phyloP scores from a whole-genome alignment of 2,888 invertebrate genomes.

The Atethmia centrago region DNA sequence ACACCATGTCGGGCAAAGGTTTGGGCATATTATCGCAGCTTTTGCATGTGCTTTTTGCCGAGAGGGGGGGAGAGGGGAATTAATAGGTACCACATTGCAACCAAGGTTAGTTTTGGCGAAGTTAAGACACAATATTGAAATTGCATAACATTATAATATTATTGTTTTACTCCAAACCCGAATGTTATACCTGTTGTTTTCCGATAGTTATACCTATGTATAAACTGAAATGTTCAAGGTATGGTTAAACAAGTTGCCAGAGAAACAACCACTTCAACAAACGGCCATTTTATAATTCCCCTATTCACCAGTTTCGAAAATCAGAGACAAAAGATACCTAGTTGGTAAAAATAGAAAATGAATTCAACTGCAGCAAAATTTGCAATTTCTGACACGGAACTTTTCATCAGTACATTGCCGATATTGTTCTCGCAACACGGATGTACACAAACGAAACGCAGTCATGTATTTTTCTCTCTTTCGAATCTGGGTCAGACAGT shows the following conservation, averaged over 20 bases:
- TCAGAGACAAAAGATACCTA: not conserved
- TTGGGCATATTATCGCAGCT: no score
- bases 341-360: slow-evolving; percentile 11
- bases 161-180: no score
- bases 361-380: slow-evolving; percentile 24
- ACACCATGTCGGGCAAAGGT: no score
- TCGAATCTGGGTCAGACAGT: slow-evolving; percentile 46
- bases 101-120: no score
- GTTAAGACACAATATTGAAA: no score
- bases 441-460: slow-evolving; percentile 53
- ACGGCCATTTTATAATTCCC: not conserved
- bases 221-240: no score
- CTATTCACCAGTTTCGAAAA: not conserved
- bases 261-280: not conserved
- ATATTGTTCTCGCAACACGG: slow-evolving; percentile 50
- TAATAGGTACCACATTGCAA: no score
- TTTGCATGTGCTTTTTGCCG: no score
- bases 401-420: slow-evolving; percentile 53
- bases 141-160: no score
- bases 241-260: not conserved
- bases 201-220: no score
- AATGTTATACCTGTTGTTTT: no score
- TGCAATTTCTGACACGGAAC: slow-evolving; percentile 43
- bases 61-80: no score
- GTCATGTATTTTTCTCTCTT: slow-evolving; percentile 41